Evolutionary conservation across 2,888 invertebrate genomes (phyloP).

Genomic region (Pristionchus japonicus): DNA sequence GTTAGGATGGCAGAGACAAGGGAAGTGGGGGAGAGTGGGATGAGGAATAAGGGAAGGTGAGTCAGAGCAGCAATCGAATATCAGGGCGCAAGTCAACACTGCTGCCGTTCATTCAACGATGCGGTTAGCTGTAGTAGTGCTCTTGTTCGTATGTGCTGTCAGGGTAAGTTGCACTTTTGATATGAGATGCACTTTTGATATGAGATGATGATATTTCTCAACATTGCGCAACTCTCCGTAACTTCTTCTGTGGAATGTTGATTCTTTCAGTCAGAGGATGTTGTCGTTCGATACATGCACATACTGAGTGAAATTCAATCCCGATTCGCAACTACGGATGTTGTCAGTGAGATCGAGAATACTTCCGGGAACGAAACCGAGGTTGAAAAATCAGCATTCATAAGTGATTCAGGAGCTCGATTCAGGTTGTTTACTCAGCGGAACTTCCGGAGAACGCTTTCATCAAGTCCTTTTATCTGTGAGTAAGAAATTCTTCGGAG

Average conservation of each 20-base stretch:
- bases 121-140: not conserved
- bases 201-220: not conserved
- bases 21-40: not conserved
- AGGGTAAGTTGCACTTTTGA: slow-evolving; percentile 11
- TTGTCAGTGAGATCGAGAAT: slow-evolving; percentile 49
- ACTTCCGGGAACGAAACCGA: slow-evolving; percentile 17
- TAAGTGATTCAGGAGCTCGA: not conserved
- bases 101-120: not conserved
- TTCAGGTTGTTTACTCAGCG: slow-evolving; percentile 45
- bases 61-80: slow-evolving; percentile 18
- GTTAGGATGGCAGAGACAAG: not conserved
- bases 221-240: not conserved
- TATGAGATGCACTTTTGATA: no score
- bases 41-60: not conserved
- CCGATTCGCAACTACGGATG: slow-evolving; percentile 48
- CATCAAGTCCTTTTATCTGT: slow-evolving; percentile 48
- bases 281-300: slow-evolving; percentile 47
- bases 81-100: slow-evolving; percentile 34
- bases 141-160: not conserved
- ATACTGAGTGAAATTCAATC: slow-evolving; percentile 48
- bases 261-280: slow-evolving; percentile 12
- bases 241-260: not conserved
- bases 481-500: not conserved
- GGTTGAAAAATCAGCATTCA: not conserved
- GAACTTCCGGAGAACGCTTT: slow-evolving; percentile 49